Evolutionary conservation across 64 coral and sea anemone species (phyloP), one percentile per base, ranked within the genome.

Genomic region (Pachyseris speciosa): DNA sequence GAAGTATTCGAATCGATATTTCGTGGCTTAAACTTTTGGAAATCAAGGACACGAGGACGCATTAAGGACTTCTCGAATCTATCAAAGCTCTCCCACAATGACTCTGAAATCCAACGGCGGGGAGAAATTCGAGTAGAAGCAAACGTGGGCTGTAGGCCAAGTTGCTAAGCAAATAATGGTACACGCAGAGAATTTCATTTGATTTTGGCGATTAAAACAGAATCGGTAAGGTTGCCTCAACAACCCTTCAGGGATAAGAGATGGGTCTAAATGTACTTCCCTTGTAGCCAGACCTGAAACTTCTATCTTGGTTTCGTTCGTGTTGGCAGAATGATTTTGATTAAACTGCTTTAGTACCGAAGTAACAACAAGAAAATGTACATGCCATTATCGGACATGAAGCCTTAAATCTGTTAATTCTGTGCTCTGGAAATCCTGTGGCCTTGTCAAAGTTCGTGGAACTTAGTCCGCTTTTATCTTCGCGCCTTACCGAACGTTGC

Each of bases 131-230:
- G 19, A 36, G 30, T 7, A 20, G 53, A 60, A 81, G 40, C n/a
- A 40, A 13, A 37, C 34, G 30, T 55, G 7, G 19, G 33, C 9
- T 29, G 8, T 17, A 25, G 0, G n/a, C 48, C 0, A 15, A 60
- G 75, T 81, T 81, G 77, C 77, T 81, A 81, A 57, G 77, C 33
- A 33, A 81, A 57, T 12, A 81, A 36, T 61, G 1, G n/a, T 16
- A 38, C 51, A 60, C 15, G 77, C 20, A 40, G 52, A 61, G 77
- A 59, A 81, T 81, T 37, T 63, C 22, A n/a, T 27, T 81, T 37
- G 53, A 60, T 81, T 44, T 74, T 22, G 38, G 27, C 27, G 20
- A 74, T 74, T 44, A 74, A 26, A 44, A n/a, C 40, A n/a, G 28
- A 42, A 40, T 44, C 37, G 70, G 22, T 9, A 39, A 39, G 53